Evolutionary conservation across 2,113 vertebrate species (phyloP), one percentile per base, ranked within the genome.

Genomic region (Speoplatyrhinus poulsoni): DNA sequence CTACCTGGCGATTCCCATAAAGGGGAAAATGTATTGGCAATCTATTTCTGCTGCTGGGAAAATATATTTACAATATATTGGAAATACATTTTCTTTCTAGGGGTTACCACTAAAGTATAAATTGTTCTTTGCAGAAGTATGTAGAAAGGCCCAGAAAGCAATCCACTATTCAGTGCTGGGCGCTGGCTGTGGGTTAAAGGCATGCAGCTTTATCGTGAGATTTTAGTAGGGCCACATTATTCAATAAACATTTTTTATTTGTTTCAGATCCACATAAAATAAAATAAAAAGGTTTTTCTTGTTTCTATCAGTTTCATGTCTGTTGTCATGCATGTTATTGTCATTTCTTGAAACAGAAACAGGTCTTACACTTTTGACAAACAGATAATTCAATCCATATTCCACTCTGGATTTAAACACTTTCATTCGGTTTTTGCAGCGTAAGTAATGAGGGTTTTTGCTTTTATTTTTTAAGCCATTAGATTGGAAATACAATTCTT

Each of bases 381-480:
- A 26, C 26, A 26, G 26, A 26, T 26, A 26, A 26, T 26, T 26
- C 26, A 26, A 26, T 26, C 26, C 26, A 41, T 0, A 41, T 41
- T 41, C 36, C 36, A 6, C 36, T 41, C 36, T 41, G 36, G 7
- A 41, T 41, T 41, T 41, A 41, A 41, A 5, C 36, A 6, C 7
- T 41, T 41, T 41, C 36, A 41, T 41, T 15, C n/a, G 1, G 15
- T 49, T 49, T 70, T 64, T 16, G 15, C 53, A 60, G 7, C 2
- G 12, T 57, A 41, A 56, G 41, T 50, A 46, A 62, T 46, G 60
- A 46, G 12, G 16, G 9, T 13, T 70, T 70, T 15, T 33, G 52
- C 61, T 62, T 56, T 71, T 50, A 46, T 48, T 26, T 12, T 48
- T 15, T 32, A 71, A 58, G 15, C 3, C 17, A 50, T 71, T 26